These are phyloP conservation scores for Agrypnia vestita DNA, from an alignment of 1,140 invertebrate species.

Conservation along the genomic window DNA sequence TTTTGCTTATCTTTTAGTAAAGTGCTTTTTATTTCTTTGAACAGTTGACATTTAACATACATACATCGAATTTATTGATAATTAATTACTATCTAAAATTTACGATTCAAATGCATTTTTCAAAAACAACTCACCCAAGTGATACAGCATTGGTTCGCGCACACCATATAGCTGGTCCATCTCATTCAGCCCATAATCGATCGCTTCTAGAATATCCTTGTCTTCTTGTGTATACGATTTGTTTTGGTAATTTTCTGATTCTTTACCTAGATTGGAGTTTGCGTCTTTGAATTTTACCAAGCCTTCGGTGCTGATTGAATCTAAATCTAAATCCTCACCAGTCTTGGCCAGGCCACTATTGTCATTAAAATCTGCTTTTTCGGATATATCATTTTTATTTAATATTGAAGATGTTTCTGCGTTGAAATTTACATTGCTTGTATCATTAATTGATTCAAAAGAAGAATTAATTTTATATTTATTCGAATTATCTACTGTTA, in stretches of 20 bases:
- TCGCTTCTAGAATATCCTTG: conserved; percentile 75
- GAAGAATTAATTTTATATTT: not conserved
- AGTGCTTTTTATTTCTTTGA: no score
- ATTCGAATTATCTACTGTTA: not conserved
- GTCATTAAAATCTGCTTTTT: no score
- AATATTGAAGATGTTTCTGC: not conserved
- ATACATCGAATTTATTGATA: no score
- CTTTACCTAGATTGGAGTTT: not conserved
- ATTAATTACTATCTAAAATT: no score
- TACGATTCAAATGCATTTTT: no score
- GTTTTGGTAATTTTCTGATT: conserved; percentile 46
- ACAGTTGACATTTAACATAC: no score
- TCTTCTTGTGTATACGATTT: conserved; percentile 60
- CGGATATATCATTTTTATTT: not conserved
- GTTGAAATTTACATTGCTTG: no score
- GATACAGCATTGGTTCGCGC: conserved; percentile 80
- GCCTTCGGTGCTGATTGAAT: not conserved
- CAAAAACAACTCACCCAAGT: conserved; percentile 74
- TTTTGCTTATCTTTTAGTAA: no score
- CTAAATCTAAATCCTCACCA: not conserved
- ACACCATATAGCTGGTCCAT: conserved; percentile 79
- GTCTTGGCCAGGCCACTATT: not conserved
- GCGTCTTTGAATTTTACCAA: not conserved
- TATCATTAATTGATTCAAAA: no score
- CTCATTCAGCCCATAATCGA: conserved; percentile 77